Base-by-base conservation (phyloP, 2,888 invertebrate species). In the Tribolium freemani region DNA sequence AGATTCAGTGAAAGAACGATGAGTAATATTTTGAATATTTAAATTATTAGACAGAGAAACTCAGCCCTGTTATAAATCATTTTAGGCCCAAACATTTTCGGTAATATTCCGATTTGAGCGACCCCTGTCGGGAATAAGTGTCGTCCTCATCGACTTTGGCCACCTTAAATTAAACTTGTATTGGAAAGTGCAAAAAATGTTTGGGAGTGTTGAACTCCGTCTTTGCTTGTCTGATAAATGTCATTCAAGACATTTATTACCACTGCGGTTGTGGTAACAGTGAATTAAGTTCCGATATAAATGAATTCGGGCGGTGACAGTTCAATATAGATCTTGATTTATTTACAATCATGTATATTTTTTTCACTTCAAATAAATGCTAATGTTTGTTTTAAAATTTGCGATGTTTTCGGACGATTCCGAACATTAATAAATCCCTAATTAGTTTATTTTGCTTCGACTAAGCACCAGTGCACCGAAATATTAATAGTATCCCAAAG, bases 401-500 rank as follows among this genome's bases (percentile, higher is more conserved):
- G 26, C 26, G 10, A 58, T 60, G 60, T 60, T 60, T 60, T 51
- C 38, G 26, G 51, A 51, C 51, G 31, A 48, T 48, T 60, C 60
- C 31, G 1, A 58, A 10, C 9, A 61, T 46, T 64, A 64, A 63
- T 63, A 63, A 63, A 63, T 26, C 26, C 51, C 13, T 50, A 53
- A 64, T 64, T 45, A 45, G 64, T 64, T 64, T 53, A 64, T 53
- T 64, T 64, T 64, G n/a, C 16, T 38, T 64, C 21, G 53, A 51
- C 30, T 38, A 56, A 56, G 44, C 13, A 13, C n/a, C 31, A n/a
- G 38, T 6, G 48, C 30, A 38, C 50, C 48, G 38, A 64, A 53
- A 64, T 53, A 64, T 53, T 64, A 64, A 64, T 50, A 46, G 50
- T 50, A 60, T 69, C 69, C 69, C 69, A 53, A 54, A 70, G 63